Percentiles rank a stretch among this genome's conserved stretches.
phyloP scores from a whole-genome alignment of 2,113 vertebrate genomes.

The Climacteris rufus region DNA sequence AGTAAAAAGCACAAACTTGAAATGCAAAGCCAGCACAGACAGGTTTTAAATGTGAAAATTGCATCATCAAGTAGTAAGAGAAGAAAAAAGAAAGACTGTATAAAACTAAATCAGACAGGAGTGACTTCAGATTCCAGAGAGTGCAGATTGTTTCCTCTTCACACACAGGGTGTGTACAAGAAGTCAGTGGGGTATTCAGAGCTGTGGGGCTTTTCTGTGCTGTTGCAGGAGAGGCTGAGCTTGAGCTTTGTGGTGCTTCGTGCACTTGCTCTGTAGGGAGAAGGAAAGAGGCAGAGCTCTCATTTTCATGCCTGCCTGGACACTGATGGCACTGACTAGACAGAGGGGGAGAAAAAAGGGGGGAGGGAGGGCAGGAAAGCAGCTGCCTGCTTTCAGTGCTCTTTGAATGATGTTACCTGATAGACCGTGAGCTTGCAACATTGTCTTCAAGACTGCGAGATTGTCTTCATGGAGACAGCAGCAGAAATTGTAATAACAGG shows the following conservation, averaged over 20 bases:
- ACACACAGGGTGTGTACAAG: accelerated
- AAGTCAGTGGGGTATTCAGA: background rate
- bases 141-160: background rate
- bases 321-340: background rate
- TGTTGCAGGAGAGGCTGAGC: background rate
- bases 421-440: background rate
- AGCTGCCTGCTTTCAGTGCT: conserved; percentile 1
- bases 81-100: background rate
- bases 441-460: accelerated
- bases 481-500: background rate
- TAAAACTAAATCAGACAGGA: background rate
- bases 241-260: background rate
- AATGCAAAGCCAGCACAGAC: background rate
- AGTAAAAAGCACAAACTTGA: background rate
- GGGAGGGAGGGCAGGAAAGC: background rate
- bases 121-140: background rate
- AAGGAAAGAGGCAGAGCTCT: background rate
- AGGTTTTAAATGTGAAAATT: background rate
- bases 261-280: background rate
- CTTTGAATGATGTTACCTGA: background rate
- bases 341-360: background rate
- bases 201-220: background rate
- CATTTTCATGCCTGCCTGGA: background rate
- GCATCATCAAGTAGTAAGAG: background rate
- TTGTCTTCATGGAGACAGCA: background rate